A percentile compares a stretch with the other conserved stretches of the same genome.
phyloP scores from a whole-genome alignment of 2,113 vertebrate species.

The Tupaia chinensis region DNA sequence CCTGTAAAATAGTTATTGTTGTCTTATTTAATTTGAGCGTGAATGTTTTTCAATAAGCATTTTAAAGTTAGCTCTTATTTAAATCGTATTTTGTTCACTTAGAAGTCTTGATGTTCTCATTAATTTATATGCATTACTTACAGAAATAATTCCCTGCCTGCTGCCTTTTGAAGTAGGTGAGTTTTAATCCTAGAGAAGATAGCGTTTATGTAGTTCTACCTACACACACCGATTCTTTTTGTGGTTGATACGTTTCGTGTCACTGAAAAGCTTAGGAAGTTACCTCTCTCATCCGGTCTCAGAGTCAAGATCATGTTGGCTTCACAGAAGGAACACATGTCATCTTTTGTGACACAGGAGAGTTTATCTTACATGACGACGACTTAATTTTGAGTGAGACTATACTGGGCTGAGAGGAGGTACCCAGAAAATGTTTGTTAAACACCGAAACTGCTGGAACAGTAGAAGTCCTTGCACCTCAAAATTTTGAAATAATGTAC shows the following conservation, averaged over 20 bases:
- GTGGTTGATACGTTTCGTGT: background rate
- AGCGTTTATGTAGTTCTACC: background rate
- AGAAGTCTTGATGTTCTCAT: background rate
- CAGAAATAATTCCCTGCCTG: background rate
- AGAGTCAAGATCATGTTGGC: background rate
- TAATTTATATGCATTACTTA: background rate
- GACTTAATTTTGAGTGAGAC: background rate
- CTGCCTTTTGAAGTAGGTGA: background rate
- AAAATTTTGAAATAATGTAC: background rate
- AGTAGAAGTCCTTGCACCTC: background rate
- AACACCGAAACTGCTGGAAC: background rate
- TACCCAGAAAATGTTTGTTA: background rate
- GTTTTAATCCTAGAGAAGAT: background rate
- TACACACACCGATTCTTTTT: background rate
- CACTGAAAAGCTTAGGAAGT: background rate
- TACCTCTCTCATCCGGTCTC: no score
- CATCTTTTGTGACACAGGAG: background rate
- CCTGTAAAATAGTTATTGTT: background rate
- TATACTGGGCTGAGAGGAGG: fast-evolving
- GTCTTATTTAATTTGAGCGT: background rate
- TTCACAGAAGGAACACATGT: no score
- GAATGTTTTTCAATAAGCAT: background rate
- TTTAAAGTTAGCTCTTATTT: background rate
- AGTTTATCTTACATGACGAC: background rate
- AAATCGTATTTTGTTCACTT: background rate